phyloP scores from a whole-genome alignment of 1,140 invertebrate genomes.

The Bombus balteatus region DNA sequence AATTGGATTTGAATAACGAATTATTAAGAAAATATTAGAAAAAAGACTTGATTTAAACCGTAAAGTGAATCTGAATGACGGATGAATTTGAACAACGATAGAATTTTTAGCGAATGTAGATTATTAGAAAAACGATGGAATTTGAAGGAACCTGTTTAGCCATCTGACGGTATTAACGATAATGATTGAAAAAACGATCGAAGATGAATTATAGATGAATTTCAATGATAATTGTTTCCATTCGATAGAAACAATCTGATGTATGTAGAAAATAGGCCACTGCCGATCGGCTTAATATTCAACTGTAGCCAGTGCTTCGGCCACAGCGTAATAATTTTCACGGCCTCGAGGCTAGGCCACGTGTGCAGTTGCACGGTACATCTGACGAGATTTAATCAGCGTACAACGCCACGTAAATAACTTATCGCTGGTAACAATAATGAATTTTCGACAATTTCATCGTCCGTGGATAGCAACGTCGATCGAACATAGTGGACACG shows the following conservation, averaged over 20 bases:
- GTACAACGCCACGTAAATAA: slow-evolving; percentile 8
- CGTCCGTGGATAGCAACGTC: background rate
- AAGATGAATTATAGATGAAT: too few relatives aligned
- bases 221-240: background rate
- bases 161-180: too few relatives aligned
- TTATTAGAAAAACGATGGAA: too few relatives aligned
- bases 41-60: too few relatives aligned
- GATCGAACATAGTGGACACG: background rate
- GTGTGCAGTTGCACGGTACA: background rate
- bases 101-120: too few relatives aligned
- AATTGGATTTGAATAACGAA: too few relatives aligned
- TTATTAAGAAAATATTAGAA: too few relatives aligned
- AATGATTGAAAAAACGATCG: too few relatives aligned
- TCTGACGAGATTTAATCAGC: slow-evolving; percentile 23
- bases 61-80: too few relatives aligned
- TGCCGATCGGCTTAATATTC: background rate
- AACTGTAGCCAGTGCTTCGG: background rate
- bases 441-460: slow-evolving; percentile 11
- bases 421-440: slow-evolving; percentile 21
- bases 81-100: too few relatives aligned
- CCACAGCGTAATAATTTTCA: slow-evolving; percentile 8
- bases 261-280: background rate
- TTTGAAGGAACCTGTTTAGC: too few relatives aligned
- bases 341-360: background rate
- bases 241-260: background rate